Base-by-base conservation (phyloP, 2,888 invertebrate genomes). In the Rotaria macrura region DNA sequence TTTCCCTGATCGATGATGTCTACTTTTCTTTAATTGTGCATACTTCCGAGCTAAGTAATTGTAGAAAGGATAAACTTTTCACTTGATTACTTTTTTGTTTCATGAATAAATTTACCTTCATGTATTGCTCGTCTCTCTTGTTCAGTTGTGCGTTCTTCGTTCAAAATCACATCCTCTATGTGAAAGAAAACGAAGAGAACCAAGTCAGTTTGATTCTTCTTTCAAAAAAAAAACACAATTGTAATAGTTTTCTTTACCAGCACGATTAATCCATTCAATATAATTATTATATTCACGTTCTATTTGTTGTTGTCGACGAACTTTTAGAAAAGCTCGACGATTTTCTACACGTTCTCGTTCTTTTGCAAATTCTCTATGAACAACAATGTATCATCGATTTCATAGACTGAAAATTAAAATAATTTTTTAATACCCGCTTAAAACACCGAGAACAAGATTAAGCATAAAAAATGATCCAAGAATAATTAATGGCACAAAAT, bases 381-480 rank as follows among this genome's bases (percentile, higher is more conserved):
- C n/a, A n/a, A n/a, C n/a, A n/a, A n/a, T n/a, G n/a, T n/a, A n/a
- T n/a, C n/a, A n/a, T n/a, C n/a, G n/a, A n/a, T n/a, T n/a, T n/a
- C n/a, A n/a, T n/a, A n/a, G n/a, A n/a, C n/a, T n/a, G n/a, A n/a
- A n/a, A n/a, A n/a, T n/a, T n/a, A n/a, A n/a, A n/a, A n/a, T n/a
- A n/a, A n/a, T n/a, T n/a, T 25, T 25, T 29, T 55, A 38, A 3
- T 93, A 99, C 79, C 99, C 99, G 93, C 98, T 98, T 92, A 99
- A 95, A 91, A 99, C 99, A 94, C 99, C 99, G 93, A 99, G 97
- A 93, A 99, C 98, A 94, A 99, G 94, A 94, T 99, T 99, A 94
- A 99, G 96, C 99, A 99, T 99, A 94, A 99, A 99, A 94, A 99
- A 99, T 92, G 99, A 99, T 93, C 99, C 99, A 93, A 99, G 94